phyloP scores from a whole-genome alignment of 2,797 vertebrate genomes.

The Mormyrops attenuatus region DNA sequence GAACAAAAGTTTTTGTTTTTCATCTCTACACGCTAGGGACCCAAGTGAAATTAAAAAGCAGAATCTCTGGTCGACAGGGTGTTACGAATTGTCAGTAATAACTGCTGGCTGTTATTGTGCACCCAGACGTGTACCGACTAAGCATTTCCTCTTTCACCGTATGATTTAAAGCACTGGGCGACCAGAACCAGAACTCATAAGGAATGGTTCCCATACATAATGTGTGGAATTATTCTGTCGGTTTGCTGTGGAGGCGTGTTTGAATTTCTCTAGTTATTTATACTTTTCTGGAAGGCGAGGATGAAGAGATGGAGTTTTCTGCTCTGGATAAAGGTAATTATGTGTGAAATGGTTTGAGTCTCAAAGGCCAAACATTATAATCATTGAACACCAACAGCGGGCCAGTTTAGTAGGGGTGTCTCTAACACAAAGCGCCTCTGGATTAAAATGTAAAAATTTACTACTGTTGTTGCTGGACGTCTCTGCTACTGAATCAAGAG shows the following conservation, averaged over 20 bases:
- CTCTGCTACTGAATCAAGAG: neutral
- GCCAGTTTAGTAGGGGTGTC: neutral
- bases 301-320: neutral
- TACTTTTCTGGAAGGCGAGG: neutral
- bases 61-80: neutral
- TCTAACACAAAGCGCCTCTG: neutral
- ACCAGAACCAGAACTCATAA: neutral
- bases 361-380: neutral
- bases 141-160: neutral
- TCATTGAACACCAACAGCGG: neutral
- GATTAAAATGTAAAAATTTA: neutral
- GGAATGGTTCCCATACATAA: neutral
- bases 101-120: neutral
- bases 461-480: neutral
- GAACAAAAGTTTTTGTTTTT: neutral
- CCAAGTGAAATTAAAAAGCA: neutral
- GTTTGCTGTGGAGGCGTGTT: neutral
- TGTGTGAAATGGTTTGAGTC: neutral
- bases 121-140: neutral
- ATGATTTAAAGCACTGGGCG: neutral
- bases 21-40: neutral
- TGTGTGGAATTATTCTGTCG: neutral
- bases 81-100: neutral
- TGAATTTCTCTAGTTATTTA: neutral
- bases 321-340: slow-evolving; percentile 1